Evolutionary conservation across 92 coral and sea anemone species (phyloP).

Genomic region (Palythoa grandis): DNA sequence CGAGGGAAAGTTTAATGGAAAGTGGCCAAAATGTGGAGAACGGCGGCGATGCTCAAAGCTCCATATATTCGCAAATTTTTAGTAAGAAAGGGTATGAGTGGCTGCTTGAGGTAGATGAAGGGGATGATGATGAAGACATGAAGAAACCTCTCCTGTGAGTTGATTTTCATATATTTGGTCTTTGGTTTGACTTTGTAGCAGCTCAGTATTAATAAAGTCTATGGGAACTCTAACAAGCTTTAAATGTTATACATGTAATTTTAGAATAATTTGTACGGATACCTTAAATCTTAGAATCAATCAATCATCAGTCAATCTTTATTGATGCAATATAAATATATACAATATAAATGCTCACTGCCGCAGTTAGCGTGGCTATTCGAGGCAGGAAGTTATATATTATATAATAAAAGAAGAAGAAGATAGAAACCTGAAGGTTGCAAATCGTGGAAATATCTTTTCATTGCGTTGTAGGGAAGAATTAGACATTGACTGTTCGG

Average conservation of each 20-base stretch:
- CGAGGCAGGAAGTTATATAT: too few species aligned
- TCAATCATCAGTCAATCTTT: too few species aligned
- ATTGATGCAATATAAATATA: too few species aligned
- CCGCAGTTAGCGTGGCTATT: too few species aligned
- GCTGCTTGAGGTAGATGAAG: slow-evolving; percentile 96
- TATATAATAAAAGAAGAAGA: too few species aligned
- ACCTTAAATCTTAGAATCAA: too few species aligned
- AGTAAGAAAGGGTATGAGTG: slow-evolving; percentile 91
- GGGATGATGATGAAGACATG: slow-evolving; percentile 89
- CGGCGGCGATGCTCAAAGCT: slow-evolving; percentile 64
- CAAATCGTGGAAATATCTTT: neutral
- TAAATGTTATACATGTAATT: too few species aligned
- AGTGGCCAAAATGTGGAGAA: slow-evolving; percentile 47
- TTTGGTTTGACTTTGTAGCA: neutral
- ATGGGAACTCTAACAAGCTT: too few species aligned
- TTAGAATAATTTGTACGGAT: too few species aligned
- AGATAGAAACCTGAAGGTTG: too few species aligned
- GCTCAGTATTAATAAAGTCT: neutral
- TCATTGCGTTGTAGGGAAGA: slow-evolving; percentile 78
- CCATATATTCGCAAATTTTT: slow-evolving; percentile 87
- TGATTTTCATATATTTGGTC: neutral
- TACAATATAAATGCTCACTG: too few species aligned
- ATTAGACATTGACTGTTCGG: slow-evolving; percentile 90
- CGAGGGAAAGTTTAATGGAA: slow-evolving; percentile 70
- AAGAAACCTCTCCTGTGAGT: slow-evolving; percentile 92